Evolutionary conservation across 2,113 vertebrate genomes (phyloP).

Genomic region (Sturnus vulgaris): DNA sequence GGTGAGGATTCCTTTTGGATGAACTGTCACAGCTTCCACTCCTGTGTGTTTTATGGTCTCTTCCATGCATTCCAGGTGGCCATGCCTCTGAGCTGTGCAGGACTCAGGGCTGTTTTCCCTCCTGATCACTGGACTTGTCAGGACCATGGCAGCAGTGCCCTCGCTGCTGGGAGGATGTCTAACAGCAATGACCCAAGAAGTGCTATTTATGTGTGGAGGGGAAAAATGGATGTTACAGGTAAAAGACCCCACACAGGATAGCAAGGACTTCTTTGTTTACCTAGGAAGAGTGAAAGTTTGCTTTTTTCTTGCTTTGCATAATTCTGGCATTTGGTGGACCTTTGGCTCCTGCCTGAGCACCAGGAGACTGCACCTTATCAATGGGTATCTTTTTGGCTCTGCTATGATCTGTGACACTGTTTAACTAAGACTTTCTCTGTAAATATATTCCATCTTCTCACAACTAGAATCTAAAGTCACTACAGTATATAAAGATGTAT

Average conservation of each 20-base stretch:
- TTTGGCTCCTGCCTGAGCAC: not conserved
- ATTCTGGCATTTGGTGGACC: not conserved
- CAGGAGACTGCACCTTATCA: not conserved
- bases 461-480: not conserved
- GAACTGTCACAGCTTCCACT: not conserved
- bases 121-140: fast-evolving
- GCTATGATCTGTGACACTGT: not conserved
- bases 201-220: not conserved
- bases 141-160: not conserved
- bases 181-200: not conserved
- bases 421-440: not conserved
- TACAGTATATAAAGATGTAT: not conserved
- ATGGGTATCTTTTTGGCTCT: not conserved
- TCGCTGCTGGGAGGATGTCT: not conserved
- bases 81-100: not conserved
- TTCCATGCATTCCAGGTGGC: not conserved
- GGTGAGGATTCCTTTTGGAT: not conserved
- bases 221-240: not conserved
- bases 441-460: not conserved
- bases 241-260: not conserved
- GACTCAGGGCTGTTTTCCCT: not conserved
- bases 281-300: not conserved
- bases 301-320: not conserved
- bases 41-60: not conserved
- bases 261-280: not conserved